Conservation (phyloP, 1,140 invertebrate species). For the Helicoverpa zea region DNA sequence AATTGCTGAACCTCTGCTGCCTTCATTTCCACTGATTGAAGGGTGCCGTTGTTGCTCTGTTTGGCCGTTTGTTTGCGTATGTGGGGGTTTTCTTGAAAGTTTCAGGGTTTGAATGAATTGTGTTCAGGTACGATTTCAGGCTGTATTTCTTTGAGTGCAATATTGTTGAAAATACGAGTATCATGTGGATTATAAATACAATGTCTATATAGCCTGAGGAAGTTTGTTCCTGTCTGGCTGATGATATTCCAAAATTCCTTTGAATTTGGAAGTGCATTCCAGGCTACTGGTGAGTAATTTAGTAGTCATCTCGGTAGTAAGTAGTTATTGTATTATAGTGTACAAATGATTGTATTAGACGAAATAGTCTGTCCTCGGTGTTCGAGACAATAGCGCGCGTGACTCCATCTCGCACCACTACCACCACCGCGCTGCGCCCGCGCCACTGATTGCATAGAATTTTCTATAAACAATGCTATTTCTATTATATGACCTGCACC, state of each 20-base stretch:
- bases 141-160: too few species aligned
- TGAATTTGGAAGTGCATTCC: not conserved
- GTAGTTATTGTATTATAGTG: constrained; percentile 44
- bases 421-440: constrained; percentile 36
- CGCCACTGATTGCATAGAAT: constrained; percentile 53
- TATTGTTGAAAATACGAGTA: not conserved
- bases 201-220: too few species aligned
- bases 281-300: constrained; percentile 1
- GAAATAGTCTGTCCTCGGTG: constrained; percentile 54
- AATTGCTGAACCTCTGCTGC: constrained; percentile 68
- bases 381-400: constrained; percentile 66
- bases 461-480: constrained; percentile 55
- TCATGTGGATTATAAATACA: not conserved
- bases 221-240: not conserved
- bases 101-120: not conserved
- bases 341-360: constrained; percentile 56
- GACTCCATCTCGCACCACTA: constrained; percentile 59
- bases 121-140: too few species aligned
- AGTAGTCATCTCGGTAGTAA: constrained; percentile 58
- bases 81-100: not conserved
- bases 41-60: constrained; percentile 52
- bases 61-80: constrained; percentile 8
- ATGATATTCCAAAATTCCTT: not conserved
- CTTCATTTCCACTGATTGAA: constrained; percentile 76
- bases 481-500: constrained; percentile 47